Conservation (phyloP, 2,888 invertebrate genomes). For the Rhingia campestris region DNA sequence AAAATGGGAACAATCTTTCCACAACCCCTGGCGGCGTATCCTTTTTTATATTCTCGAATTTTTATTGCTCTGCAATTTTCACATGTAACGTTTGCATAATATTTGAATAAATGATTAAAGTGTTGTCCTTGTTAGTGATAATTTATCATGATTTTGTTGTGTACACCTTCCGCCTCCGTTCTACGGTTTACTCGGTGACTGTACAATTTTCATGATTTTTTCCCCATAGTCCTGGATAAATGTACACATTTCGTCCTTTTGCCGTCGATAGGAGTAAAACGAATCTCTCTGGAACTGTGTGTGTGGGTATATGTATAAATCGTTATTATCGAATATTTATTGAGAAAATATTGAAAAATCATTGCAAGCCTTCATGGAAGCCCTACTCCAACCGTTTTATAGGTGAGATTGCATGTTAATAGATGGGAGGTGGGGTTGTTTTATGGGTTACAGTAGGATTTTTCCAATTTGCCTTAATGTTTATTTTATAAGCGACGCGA, state of each 20-base stretch:
- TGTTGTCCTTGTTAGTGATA: constrained; percentile 75
- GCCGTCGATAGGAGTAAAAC: constrained; percentile 14
- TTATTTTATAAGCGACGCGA: constrained; percentile 71
- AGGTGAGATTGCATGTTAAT: constrained; percentile 71
- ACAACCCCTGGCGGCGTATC: background rate
- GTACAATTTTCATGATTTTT: constrained; percentile 61
- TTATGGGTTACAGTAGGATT: constrained; percentile 66
- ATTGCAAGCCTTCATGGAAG: constrained; percentile 53
- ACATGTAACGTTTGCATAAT: constrained; percentile 73
- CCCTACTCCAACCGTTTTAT: constrained; percentile 21
- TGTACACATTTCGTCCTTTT: constrained; percentile 24
- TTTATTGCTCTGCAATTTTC: constrained; percentile 64
- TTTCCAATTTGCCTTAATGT: constrained; percentile 73
- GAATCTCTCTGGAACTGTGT: background rate
- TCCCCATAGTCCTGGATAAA: background rate
- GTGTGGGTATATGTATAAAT: constrained; percentile 64
- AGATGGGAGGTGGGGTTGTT: constrained; percentile 45
- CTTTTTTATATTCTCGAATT: constrained; percentile 14
- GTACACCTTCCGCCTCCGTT: constrained; percentile 45
- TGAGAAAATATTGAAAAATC: constrained; percentile 75
- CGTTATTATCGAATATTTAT: constrained; percentile 76
- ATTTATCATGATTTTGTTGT: constrained; percentile 75
- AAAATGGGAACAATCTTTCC: background rate
- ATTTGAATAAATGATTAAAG: constrained; percentile 76
- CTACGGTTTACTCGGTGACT: constrained; percentile 30